Evolutionary conservation across 2,888 invertebrate genomes (phyloP), one percentile per base, ranked within the genome.

Genomic region (Bedellia somnulentella): DNA sequence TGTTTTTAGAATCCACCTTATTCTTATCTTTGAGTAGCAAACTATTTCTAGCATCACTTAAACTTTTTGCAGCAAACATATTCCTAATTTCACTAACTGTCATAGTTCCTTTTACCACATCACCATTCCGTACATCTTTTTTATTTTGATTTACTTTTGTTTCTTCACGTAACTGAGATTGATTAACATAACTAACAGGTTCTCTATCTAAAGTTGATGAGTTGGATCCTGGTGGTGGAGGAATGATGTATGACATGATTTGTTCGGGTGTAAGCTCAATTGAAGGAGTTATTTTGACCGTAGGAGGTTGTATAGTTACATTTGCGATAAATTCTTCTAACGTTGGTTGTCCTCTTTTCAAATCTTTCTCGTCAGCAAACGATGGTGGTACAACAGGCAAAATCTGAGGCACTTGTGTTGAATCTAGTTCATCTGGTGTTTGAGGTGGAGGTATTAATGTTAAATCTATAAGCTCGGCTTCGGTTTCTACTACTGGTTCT

Each of bases 391-490:
- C 87, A 32, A 82, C 73, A 45, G 85, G 86, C 41, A 88, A 68
- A 41, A 86, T 80, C 42, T 83, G 81, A 46, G 86, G 81, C 60
- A 83, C 78, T 50, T 77, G 75, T 37, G 77, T 67, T 57, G 80
- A 76, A 54, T 89, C 88, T 55, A 88, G 59, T 58, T 89, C 88
- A 51, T 89, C 89, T 2, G 90, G 90, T 12, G 90, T 90, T 50
- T 86, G 85, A 1, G 92, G 91, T 13, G 92, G 92, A 37, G 92
- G 92, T 53, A 93, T 82, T 50, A 89, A 80, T 31, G 92, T 91
- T 60, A 93, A 78, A 70, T 93, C 93, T 58, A 93, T 93, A 49
- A 93, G 85, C 77, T 93, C 93, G 24, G 88, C 87, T 58, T 93
- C 93, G 46, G 53, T 56, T 39, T 75, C 75, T 32, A 62, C 55